Base-by-base conservation (phyloP, 2,797 vertebrate genomes). In the Serranus cabrilla region DNA sequence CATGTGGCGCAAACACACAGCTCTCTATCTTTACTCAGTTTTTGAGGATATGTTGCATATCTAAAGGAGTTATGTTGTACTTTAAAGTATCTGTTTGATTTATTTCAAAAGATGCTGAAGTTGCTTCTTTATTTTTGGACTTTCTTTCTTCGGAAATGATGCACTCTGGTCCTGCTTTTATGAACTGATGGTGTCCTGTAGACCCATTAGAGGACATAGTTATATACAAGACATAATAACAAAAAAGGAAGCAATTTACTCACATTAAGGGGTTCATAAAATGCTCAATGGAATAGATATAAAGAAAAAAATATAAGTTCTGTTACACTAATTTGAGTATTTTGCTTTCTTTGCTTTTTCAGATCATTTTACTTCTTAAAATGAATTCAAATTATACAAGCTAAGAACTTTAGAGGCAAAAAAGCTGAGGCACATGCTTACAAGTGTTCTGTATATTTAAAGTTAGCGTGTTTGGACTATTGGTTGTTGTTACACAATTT, bases 81-180 rank as follows among this genome's bases (percentile, higher is more conserved):
- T 20, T 7, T 13, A 37, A 2, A 13, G 20, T n/a, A 13, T 1
- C 4, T 39, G 11, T 42, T 61, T 71, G 9, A 12, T 40, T 40
- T 1, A 52, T 23, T 0, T 3, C 20, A 11, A 67, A 31, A 51
- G 1, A 45, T 60, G 63, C 56, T 59, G 11, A 39, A 23, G 31
- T 46, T 55, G 31, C 14, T 51, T 58, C 7, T 58, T 8, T 64
- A 43, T 18, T 58, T 18, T 39, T 50, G 14, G 57, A 61, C 34
- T 7, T 42, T 39, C 20, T 62, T 27, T 63, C 42, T 50, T 52
- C 64, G 52, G 40, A 27, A 47, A 37, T 43, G 39, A 12, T 34
- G 45, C 55, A 39, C 40, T 59, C 16, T 46, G 55, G 40, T 52
- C 39, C 27, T 25, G 7, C 20, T 40, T 52, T 60, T 42, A 14